A percentile compares a stretch with the other conserved stretches of the same genome.
Evolutionary conservation across 2,113 vertebrate species (phyloP).

Genomic region (Zapus hudsonius): DNA sequence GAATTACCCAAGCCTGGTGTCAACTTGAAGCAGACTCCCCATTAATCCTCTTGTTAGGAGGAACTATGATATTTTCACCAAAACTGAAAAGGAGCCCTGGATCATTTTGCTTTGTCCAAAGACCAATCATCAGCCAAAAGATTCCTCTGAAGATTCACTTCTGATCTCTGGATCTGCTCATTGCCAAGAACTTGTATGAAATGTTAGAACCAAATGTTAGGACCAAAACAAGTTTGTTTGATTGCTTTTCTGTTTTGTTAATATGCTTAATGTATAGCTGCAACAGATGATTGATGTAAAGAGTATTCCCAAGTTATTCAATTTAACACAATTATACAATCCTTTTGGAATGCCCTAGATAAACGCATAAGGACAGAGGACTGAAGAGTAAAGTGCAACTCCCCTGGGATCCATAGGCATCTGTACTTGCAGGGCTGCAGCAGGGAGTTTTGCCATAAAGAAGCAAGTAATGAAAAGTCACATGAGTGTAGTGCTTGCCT

Average conservation of each 20-base stretch:
- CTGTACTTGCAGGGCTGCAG: not conserved
- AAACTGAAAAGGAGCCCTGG: not conserved
- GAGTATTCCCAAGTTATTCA: not conserved
- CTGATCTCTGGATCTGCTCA: not conserved
- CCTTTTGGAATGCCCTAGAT: not conserved
- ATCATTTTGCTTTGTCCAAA: not conserved
- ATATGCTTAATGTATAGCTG: too few relatives aligned
- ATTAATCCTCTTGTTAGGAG: not conserved
- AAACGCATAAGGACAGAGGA: not conserved
- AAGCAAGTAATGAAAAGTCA: conserved; percentile 2
- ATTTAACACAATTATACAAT: not conserved
- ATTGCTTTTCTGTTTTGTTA: not conserved
- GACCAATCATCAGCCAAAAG: not conserved
- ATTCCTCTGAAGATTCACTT: not conserved
- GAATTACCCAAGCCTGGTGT: not conserved
- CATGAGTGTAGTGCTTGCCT: not conserved
- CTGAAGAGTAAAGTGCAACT: not conserved
- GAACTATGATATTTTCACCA: not conserved
- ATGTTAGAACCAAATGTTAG: not conserved
- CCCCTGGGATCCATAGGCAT: not conserved
- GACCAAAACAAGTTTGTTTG: not conserved
- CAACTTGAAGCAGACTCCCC: not conserved
- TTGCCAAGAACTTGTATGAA: not conserved
- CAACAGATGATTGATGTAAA: too few relatives aligned
- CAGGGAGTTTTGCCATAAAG: conserved; percentile 12